A percentile compares a stretch with the other conserved stretches of the same genome.
These are phyloP conservation scores for Drosophila aff. DNA, from an alignment of 1,140 invertebrate species.

Conservation along the genomic window DNA sequence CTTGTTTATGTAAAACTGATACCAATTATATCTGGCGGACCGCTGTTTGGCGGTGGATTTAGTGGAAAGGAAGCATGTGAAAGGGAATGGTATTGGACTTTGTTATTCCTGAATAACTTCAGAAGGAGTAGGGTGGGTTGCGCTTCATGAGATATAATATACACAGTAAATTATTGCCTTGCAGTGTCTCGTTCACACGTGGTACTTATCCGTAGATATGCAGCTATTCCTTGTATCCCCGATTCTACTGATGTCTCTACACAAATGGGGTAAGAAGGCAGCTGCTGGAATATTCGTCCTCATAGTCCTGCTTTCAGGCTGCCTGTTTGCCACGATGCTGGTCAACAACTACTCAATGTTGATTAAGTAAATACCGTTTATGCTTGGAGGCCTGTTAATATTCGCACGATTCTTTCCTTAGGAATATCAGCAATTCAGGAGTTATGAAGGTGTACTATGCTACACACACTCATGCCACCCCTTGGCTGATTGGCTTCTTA, in stretches of 20 bases:
- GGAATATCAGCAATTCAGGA: background rate
- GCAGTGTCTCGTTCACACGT: conserved; percentile 94
- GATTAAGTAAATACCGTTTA: conserved; percentile 14
- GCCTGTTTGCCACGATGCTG: conserved; percentile 54
- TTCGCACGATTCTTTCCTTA: background rate
- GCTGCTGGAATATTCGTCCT: conserved; percentile 36
- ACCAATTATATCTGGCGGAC: conserved; percentile 26
- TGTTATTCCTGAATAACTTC: conserved; percentile 59
- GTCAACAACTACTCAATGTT: conserved; percentile 34
- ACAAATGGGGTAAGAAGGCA: too few species aligned
- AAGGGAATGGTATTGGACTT: conserved; percentile 51
- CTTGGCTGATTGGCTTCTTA: conserved; percentile 42
- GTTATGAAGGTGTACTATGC: conserved; percentile 45
- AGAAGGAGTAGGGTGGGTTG: background rate
- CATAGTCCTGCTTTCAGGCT: conserved; percentile 25
- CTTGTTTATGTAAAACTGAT: background rate
- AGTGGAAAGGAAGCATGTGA: conserved; percentile 54
- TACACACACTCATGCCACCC: conserved; percentile 53
- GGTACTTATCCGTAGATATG: conserved; percentile 95
- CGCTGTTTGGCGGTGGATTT: conserved; percentile 26
- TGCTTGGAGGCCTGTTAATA: background rate
- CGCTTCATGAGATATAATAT: background rate
- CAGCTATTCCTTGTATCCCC: conserved; percentile 92
- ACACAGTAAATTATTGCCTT: conserved; percentile 3
- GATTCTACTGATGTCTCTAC: conserved; percentile 87